These are phyloP conservation scores for Brassicogethes aeneus DNA, from an alignment of 2,888 invertebrate species.

Conservation along the genomic window DNA sequence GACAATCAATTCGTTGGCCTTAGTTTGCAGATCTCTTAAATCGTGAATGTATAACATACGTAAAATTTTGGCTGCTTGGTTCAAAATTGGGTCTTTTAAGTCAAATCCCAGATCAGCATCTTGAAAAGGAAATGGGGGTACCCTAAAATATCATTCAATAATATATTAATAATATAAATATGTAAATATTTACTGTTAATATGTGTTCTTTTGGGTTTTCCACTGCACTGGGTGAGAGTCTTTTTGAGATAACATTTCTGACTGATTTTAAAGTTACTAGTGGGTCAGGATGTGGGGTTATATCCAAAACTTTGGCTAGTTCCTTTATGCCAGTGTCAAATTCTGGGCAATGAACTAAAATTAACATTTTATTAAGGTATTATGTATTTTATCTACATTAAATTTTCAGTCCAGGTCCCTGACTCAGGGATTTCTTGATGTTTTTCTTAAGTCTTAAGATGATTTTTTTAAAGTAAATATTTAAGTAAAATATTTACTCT, in stretches of 20 bases:
- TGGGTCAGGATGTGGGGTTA: constrained; percentile 74
- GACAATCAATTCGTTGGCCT: constrained; percentile 91
- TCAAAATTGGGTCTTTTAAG: constrained; percentile 54
- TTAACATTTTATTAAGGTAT: constrained; percentile 45
- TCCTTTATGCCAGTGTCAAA: constrained; percentile 76
- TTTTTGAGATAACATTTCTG: constrained; percentile 50
- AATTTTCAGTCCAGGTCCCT: no score
- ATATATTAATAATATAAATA: constrained; percentile 1
- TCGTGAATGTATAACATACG: constrained; percentile 77
- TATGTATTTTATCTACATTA: constrained; percentile 39
- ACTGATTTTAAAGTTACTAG: constrained; percentile 63
- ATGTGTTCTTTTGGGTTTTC: constrained; percentile 46
- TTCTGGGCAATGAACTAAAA: constrained; percentile 69
- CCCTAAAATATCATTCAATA: constrained; percentile 40
- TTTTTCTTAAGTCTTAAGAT: no score
- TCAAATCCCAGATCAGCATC: constrained; percentile 59
- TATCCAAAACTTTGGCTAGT: constrained; percentile 69
- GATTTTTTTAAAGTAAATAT: no score
- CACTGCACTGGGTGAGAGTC: constrained; percentile 51
- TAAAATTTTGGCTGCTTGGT: constrained; percentile 67
- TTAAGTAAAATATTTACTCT: no score
- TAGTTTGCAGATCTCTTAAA: constrained; percentile 79
- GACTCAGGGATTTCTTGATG: no score
- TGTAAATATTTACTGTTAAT: constrained; percentile 22
- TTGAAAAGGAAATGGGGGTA: constrained; percentile 60